A percentile compares a stretch with the other conserved stretches of the same genome.
Evolutionary conservation across 1,140 invertebrate species (phyloP).

Genomic region (Heterodera carotae): DNA sequence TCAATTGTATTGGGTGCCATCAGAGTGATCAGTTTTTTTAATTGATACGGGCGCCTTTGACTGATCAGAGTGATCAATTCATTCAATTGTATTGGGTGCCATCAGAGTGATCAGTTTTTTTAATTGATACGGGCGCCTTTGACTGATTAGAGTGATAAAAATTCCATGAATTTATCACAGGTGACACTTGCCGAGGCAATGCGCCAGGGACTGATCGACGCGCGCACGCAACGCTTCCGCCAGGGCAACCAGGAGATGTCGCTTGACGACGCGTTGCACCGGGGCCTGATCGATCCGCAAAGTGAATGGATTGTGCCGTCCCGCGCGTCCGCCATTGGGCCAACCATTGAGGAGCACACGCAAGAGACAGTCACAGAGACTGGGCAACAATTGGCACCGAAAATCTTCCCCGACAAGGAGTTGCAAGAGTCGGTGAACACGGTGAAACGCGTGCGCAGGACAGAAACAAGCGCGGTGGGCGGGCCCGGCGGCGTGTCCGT

Average conservation of each 20-base stretch:
- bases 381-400: slow-evolving; percentile 67
- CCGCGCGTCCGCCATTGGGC: slow-evolving; percentile 66
- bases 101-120: too few species aligned
- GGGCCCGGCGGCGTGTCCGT: slow-evolving; percentile 63
- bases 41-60: too few species aligned
- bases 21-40: too few species aligned
- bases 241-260: slow-evolving; percentile 76
- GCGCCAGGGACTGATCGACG: slow-evolving; percentile 78
- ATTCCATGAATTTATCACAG: too few species aligned
- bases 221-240: slow-evolving; percentile 76
- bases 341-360: slow-evolving; percentile 71
- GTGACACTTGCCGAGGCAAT: slow-evolving; percentile 77
- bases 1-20: too few species aligned
- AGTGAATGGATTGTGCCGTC: slow-evolving; percentile 70
- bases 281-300: slow-evolving; percentile 67
- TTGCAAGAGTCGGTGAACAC: slow-evolving; percentile 61
- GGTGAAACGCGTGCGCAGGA: slow-evolving; percentile 61
- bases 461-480: slow-evolving; percentile 63
- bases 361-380: slow-evolving; percentile 73
- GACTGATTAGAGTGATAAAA: too few species aligned
- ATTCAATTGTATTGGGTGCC: too few species aligned
- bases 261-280: slow-evolving; percentile 78
- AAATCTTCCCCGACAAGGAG: slow-evolving; percentile 61
- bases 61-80: too few species aligned
- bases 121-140: too few species aligned